Evolutionary conservation across 2,797 vertebrate species (phyloP).

Genomic region (Molossus molossus): DNA sequence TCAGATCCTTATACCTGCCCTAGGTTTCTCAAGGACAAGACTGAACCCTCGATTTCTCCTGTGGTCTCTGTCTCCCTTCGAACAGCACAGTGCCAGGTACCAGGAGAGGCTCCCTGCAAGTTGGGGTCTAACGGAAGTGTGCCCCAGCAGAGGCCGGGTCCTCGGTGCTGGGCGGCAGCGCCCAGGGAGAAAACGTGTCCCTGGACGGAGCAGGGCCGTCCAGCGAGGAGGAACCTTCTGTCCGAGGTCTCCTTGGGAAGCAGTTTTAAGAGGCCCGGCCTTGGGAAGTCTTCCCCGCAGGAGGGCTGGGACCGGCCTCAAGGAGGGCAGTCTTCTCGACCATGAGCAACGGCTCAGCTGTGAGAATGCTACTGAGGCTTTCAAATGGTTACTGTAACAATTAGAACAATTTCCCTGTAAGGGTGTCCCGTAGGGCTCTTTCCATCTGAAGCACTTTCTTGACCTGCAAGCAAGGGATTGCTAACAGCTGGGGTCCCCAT

Average conservation of each 20-base stretch:
- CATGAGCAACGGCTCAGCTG: accelerated
- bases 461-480: neutral
- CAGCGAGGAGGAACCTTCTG: neutral
- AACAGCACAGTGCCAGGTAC: too few species aligned
- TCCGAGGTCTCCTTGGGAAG: neutral
- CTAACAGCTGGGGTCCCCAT: neutral
- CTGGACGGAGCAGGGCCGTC: neutral
- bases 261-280: neutral
- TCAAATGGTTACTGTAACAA: neutral
- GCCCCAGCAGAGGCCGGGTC: too few species aligned
- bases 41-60: neutral
- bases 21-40: neutral
- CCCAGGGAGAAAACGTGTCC: neutral
- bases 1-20: neutral
- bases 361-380: neutral
- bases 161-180: neutral
- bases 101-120: neutral
- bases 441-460: neutral
- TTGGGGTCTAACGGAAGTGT: neutral
- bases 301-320: neutral
- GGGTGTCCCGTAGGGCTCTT: neutral
- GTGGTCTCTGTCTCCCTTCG: neutral
- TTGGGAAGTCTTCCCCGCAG: neutral
- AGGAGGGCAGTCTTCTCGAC: neutral
- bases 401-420: neutral